A percentile compares a stretch with the other conserved stretches of the same genome.
phyloP scores from a whole-genome alignment of 2,113 vertebrate genomes.

The Tursiops truncatus region DNA sequence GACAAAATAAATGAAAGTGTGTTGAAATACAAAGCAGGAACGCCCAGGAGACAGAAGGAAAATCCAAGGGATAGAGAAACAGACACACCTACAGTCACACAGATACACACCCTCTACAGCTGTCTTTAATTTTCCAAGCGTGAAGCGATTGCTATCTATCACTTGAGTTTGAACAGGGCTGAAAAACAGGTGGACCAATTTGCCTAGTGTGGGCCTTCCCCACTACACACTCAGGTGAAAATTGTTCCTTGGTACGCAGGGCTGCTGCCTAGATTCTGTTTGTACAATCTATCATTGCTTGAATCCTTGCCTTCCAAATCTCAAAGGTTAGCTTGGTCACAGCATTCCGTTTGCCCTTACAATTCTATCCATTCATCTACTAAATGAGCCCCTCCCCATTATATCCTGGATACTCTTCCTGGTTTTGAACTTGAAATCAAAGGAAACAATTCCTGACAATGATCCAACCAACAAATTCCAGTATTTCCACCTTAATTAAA shows the following conservation, averaged over 20 bases:
- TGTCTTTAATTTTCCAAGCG: background rate
- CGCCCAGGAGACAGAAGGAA: background rate
- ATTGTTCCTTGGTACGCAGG: background rate
- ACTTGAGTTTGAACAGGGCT: background rate
- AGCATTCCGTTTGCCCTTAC: background rate
- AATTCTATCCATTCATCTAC: background rate
- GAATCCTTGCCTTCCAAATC: background rate
- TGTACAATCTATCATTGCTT: background rate
- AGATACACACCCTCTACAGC: background rate
- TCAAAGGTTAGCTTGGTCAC: background rate
- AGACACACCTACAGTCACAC: background rate
- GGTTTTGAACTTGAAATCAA: background rate
- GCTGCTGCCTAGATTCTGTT: background rate
- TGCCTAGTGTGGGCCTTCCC: no score
- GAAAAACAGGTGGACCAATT: background rate
- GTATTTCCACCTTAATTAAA: slow-evolving; percentile 29
- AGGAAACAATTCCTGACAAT: background rate
- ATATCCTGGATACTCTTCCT: background rate
- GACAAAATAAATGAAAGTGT: background rate
- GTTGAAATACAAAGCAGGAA: background rate
- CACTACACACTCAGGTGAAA: background rate
- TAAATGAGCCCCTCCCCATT: background rate
- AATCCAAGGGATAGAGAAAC: background rate
- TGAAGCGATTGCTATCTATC: background rate
- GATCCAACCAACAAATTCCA: background rate